phyloP scores from a whole-genome alignment of 2,888 invertebrate genomes.

The Stenurella melanura region DNA sequence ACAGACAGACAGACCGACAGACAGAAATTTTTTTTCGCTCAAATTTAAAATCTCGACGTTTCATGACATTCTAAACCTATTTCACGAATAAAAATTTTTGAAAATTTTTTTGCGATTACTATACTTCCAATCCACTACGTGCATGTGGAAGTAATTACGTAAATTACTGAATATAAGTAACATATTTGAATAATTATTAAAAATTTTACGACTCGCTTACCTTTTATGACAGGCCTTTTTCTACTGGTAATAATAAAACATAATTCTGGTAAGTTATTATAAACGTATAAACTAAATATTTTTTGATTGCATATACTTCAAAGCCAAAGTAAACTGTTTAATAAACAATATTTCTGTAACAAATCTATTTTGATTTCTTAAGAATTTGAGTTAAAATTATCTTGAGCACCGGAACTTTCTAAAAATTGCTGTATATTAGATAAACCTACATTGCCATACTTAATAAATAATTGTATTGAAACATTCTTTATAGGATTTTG shows the following conservation, averaged over 20 bases:
- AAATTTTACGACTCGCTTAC: background rate
- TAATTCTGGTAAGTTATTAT: slow-evolving; percentile 4
- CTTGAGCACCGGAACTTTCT: background rate
- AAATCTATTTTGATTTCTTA: slow-evolving; percentile 1
- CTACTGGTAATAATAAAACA: slow-evolving; percentile 3
- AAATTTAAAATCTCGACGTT: too few relatives aligned
- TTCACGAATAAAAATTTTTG: too few relatives aligned
- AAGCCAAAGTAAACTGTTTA: slow-evolving; percentile 40
- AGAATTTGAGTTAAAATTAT: slow-evolving; percentile 16
- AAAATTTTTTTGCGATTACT: too few relatives aligned
- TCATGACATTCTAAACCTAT: too few relatives aligned
- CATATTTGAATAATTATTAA: slow-evolving; percentile 1
- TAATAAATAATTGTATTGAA: too few relatives aligned
- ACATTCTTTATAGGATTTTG: too few relatives aligned
- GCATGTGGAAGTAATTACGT: too few relatives aligned
- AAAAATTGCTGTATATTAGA: background rate
- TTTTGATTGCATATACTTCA: slow-evolving; percentile 23
- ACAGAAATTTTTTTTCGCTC: too few relatives aligned
- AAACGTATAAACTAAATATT: slow-evolving; percentile 28
- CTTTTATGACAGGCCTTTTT: background rate
- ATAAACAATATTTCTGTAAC: slow-evolving; percentile 20
- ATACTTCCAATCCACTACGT: too few relatives aligned
- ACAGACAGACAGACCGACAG: too few relatives aligned
- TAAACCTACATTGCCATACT: slow-evolving; percentile 4
- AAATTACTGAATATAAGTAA: background rate